Conservation (phyloP, 2,797 vertebrate species). For the Poeciliopsis paucimaculata region DNA sequence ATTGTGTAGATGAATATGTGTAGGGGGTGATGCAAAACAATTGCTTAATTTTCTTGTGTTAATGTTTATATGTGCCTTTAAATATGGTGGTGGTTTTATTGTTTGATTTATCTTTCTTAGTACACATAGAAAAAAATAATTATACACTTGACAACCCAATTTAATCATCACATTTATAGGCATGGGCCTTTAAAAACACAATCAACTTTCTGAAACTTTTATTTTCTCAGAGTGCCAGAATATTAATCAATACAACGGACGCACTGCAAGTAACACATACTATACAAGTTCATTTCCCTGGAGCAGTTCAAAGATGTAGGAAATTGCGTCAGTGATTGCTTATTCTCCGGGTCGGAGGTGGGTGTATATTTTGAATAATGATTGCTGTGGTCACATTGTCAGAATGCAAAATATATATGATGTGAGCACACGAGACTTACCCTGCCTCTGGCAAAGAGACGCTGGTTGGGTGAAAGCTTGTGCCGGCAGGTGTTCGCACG, state of each 20-base stretch:
- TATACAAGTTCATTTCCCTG: conserved; percentile 48
- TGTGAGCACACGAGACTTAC: conserved; percentile 42
- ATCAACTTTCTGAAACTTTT: conserved; percentile 36
- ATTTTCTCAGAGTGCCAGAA: conserved; percentile 24
- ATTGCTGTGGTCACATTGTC: conserved; percentile 65
- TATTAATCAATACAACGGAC: conserved; percentile 49
- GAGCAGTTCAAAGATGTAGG: conserved; percentile 57
- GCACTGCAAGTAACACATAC: conserved; percentile 45
- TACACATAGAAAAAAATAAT: neutral
- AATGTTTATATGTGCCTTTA: neutral
- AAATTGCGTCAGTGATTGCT: conserved; percentile 68
- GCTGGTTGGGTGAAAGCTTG: conserved; percentile 23
- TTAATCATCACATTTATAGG: conserved; percentile 11
- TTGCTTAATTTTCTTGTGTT: neutral
- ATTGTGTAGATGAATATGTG: conserved; percentile 11
- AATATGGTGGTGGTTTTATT: neutral
- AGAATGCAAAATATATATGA: conserved; percentile 71
- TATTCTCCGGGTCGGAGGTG: conserved; percentile 54
- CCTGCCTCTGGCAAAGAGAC: conserved; percentile 59
- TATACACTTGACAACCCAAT: neutral
- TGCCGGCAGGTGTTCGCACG: neutral
- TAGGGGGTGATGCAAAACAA: neutral
- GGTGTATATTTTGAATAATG: conserved; percentile 69
- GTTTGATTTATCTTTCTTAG: neutral
- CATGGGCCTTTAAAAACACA: neutral